Evolutionary conservation across 2,797 vertebrate species (phyloP), one percentile per base, ranked within the genome.

Genomic region (Hippocampus kuda): DNA sequence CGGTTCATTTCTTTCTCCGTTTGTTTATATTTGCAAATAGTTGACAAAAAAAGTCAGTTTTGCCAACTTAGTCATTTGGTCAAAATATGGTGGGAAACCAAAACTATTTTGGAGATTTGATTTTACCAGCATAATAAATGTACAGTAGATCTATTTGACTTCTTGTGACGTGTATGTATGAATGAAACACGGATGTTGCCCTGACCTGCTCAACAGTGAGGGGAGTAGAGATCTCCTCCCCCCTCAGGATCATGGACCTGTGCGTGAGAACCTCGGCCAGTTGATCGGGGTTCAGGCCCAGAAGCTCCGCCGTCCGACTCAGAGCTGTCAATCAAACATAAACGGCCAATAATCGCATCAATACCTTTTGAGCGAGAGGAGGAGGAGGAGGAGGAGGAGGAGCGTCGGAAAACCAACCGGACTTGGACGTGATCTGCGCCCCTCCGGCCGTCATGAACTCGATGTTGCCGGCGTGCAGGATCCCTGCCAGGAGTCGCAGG

Each of bases 371-470:
- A 54, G 24, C 13, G 2, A 15, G 24, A 44, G n/a, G 12, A 15
- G 41, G 62, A 20, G 62, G n/a, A 18, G 16, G 16, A 46, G 44
- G 18, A 2, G 5, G 18, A 22, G 18, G 18, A 22, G 18, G 18
- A 6, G 44, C 44, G 13, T 46, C 13, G 44, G 44, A 46, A 41
- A 34, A 7, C 66, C 22, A 11, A 98, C 97, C 96, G 85, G 94
- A 90, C 87, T 97, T 97, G 79, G 94, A 95, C 77, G 93, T 92
- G 60, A 99, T 90, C 44, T 98, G 96, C 0, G 97, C 96, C 57
- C 96, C 96, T 1, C 97, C 96, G 9, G 97, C 97, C 42, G 95
- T 99, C 86, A 97, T 91, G 70, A 99, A 99, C 74, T 98, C 92
- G 15, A 99, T 85, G 65, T 99, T 98, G 62, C 97, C 97, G 0